Percentiles rank a stretch among this genome's conserved stretches.
These are phyloP conservation scores for Nemoura dubitans DNA, from an alignment of 2,888 invertebrate species.

Conservation along the genomic window DNA sequence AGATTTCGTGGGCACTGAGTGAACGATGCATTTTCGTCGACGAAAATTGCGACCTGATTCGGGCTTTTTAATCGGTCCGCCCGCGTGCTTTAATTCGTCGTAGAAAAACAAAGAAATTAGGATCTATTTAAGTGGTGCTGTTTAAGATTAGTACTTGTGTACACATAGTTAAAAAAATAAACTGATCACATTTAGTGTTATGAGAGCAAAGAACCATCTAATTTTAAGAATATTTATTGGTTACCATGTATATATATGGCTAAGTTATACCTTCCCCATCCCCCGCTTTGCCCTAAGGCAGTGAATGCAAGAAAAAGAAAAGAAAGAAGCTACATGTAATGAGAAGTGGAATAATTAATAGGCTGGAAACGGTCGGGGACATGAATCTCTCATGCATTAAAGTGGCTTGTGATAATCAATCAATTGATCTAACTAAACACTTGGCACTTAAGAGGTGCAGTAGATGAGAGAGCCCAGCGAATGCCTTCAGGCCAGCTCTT, in stretches of 20 bases:
- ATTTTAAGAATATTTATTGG: not conserved
- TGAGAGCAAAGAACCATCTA: not conserved
- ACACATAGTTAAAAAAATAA: too few species aligned
- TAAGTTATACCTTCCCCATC: not conserved
- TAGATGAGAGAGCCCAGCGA: not conserved
- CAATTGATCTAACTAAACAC: slow-evolving; percentile 12
- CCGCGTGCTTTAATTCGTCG: not conserved
- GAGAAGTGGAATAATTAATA: slow-evolving; percentile 12
- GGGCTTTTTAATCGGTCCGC: not conserved
- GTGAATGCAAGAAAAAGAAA: not conserved
- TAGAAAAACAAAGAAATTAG: too few species aligned
- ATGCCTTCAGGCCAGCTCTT: not conserved
- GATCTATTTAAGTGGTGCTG: too few species aligned
- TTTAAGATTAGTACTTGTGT: too few species aligned
- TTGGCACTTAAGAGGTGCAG: slow-evolving; percentile 9
- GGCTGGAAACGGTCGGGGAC: not conserved
- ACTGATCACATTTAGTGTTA: too few species aligned
- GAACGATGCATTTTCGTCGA: not conserved
- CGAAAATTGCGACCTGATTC: not conserved
- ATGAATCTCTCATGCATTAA: slow-evolving; percentile 12
- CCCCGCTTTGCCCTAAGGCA: not conserved
- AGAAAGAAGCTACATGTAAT: slow-evolving; percentile 1
- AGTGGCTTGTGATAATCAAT: slow-evolving; percentile 5
- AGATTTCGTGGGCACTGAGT: not conserved
- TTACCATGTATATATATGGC: too few species aligned